phyloP scores from a whole-genome alignment of 2,888 invertebrate species.

The Eristalinus sepulchralis region DNA sequence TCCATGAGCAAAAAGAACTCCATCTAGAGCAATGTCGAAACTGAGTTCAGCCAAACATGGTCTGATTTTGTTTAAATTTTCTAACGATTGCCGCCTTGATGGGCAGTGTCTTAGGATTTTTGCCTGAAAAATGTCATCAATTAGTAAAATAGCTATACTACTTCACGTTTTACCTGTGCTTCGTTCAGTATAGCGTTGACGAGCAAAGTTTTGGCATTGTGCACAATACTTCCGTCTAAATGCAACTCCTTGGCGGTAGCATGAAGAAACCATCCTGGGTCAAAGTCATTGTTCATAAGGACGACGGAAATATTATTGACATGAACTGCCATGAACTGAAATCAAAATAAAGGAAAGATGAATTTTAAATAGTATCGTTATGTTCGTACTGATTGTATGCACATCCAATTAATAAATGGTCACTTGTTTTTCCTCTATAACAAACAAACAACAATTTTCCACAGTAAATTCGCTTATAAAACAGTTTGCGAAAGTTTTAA shows the following conservation, averaged over 20 bases:
- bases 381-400: too few relatives aligned
- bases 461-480: too few relatives aligned
- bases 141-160: neutral
- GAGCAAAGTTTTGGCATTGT: conserved; percentile 86
- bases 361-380: neutral
- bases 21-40: conserved; percentile 88
- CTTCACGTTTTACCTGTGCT: conserved; percentile 81
- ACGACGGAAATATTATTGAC: conserved; percentile 87
- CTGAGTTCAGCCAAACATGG: conserved; percentile 87
- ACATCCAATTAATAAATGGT: too few relatives aligned
- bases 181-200: conserved; percentile 88
- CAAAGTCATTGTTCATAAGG: conserved; percentile 84
- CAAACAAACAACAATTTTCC: too few relatives aligned
- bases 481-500: too few relatives aligned
- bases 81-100: conserved; percentile 78
- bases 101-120: conserved; percentile 80
- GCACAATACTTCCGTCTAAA: conserved; percentile 86
- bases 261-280: conserved; percentile 87
- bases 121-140: conserved; percentile 72
- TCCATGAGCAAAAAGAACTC: conserved; percentile 89
- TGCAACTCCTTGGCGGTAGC: conserved; percentile 87
- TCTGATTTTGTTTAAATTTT: conserved; percentile 82
- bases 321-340: conserved; percentile 92
- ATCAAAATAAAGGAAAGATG: neutral
- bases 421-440: too few relatives aligned